These are phyloP conservation scores for Andrena camellia DNA, from an alignment of 2,888 invertebrate species.

Conservation along the genomic window DNA sequence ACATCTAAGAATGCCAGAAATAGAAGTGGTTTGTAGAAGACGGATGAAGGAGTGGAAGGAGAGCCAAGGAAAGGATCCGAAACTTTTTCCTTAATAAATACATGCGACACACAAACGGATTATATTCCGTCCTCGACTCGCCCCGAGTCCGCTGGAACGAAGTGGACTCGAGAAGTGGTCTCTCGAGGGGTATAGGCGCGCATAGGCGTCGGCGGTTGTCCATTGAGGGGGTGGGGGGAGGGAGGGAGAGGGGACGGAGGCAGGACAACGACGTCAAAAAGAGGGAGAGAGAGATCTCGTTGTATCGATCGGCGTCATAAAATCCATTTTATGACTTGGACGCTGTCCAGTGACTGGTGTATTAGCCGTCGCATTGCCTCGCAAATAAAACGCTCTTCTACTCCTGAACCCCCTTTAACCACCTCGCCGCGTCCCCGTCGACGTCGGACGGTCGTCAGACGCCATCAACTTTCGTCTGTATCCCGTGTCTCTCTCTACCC, in stretches of 20 bases:
- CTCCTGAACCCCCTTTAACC: conserved; percentile 79
- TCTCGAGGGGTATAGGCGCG: conserved; percentile 70
- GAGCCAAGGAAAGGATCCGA: conserved; percentile 31
- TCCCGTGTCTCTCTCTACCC: conserved; percentile 54
- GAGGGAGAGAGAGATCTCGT: conserved; percentile 77
- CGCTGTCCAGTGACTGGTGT: conserved; percentile 85
- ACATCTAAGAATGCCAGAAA: conserved; percentile 46
- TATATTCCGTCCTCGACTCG: conserved; percentile 48
- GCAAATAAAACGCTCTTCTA: conserved; percentile 83
- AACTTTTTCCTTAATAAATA: conserved; percentile 61
- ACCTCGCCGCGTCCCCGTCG: conserved; percentile 71
- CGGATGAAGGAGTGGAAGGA: conserved; percentile 18
- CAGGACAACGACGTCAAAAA: conserved; percentile 65
- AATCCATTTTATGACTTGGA: conserved; percentile 85
- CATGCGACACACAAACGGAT: conserved; percentile 54
- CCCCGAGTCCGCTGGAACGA: conserved; percentile 66
- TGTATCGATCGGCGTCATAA: conserved; percentile 84
- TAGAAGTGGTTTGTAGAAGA: conserved; percentile 49
- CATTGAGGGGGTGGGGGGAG: conserved; percentile 50
- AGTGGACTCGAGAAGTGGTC: conserved; percentile 73
- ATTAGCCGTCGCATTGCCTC: conserved; percentile 84
- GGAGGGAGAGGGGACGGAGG: conserved; percentile 48
- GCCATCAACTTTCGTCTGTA: conserved; percentile 77
- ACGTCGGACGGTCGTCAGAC: conserved; percentile 71
- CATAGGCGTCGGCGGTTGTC: conserved; percentile 69